Evolutionary conservation across 2,888 invertebrate genomes (phyloP).

Genomic region (Caenorhabditis virilis): DNA sequence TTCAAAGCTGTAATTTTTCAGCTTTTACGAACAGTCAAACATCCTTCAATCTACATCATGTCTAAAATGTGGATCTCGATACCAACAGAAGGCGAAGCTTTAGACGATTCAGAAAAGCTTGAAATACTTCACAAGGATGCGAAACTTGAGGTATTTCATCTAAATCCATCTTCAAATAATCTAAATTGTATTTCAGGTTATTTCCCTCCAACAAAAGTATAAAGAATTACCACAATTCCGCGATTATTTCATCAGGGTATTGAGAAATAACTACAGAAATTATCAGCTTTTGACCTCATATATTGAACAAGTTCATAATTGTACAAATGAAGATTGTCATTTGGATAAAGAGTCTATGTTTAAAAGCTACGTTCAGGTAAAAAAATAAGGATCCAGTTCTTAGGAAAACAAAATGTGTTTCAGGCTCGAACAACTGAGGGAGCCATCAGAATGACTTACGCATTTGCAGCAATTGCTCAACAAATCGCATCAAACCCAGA

Average conservation of each 20-base stretch:
- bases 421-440: conserved; percentile 56
- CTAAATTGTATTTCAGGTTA: conserved; percentile 13
- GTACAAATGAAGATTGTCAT: conserved; percentile 40
- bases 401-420: too few species aligned
- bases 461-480: conserved; percentile 59
- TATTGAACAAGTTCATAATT: conserved; percentile 61
- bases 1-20: too few species aligned
- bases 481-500: conserved; percentile 46
- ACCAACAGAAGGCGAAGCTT: conserved; percentile 53
- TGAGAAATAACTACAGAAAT: conserved; percentile 64
- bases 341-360: conserved; percentile 43
- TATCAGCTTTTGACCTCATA: conserved; percentile 64
- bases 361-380: conserved; percentile 39
- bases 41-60: conserved; percentile 38
- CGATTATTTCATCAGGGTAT: conserved; percentile 64
- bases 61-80: conserved; percentile 55
- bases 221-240: conserved; percentile 60
- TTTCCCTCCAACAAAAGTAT: conserved; percentile 52
- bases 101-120: conserved; percentile 45
- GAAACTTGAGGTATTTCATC: conserved; percentile 29
- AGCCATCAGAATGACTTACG: conserved; percentile 63
- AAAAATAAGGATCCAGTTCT: too few species aligned
- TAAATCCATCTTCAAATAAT: not conserved
- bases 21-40: conserved; percentile 27
- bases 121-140: conserved; percentile 36